Conservation (phyloP, 2,797 vertebrate species). For the Anableps anableps region DNA sequence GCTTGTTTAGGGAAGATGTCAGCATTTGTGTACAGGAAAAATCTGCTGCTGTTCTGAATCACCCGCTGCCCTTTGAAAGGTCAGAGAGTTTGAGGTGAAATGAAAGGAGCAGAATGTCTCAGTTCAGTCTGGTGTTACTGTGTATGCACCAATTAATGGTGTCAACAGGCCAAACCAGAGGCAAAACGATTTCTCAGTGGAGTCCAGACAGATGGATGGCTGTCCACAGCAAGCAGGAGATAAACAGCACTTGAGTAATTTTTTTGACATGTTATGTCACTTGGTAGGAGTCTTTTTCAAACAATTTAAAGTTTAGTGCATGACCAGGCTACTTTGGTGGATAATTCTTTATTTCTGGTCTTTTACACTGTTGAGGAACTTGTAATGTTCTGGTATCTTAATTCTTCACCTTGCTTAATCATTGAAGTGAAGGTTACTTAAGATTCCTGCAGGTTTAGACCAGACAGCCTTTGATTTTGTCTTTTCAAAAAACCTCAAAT, state of each 20-base stretch:
- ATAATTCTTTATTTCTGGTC: slow-evolving; percentile 54
- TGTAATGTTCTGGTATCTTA: slow-evolving; percentile 67
- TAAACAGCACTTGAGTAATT: slow-evolving; percentile 52
- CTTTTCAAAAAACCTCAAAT: slow-evolving; percentile 14
- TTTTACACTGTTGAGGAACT: slow-evolving; percentile 46
- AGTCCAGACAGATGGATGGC: slow-evolving; percentile 22
- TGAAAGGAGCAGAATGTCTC: slow-evolving; percentile 29
- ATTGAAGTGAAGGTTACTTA: slow-evolving; percentile 46
- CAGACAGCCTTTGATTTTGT: slow-evolving; percentile 12
- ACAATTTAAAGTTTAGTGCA: slow-evolving; percentile 40
- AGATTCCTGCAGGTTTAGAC: slow-evolving; percentile 40
- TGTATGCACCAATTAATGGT: slow-evolving; percentile 35
- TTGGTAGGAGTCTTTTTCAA: slow-evolving; percentile 43
- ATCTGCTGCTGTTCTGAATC: slow-evolving; percentile 4
- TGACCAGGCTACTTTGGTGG: slow-evolving; percentile 31
- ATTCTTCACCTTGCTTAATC: slow-evolving; percentile 56
- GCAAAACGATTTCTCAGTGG: slow-evolving; percentile 16
- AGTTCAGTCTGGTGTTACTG: slow-evolving; percentile 39
- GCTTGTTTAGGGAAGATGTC: slow-evolving; percentile 47
- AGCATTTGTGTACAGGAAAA: slow-evolving; percentile 14
- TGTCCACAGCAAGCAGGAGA: slow-evolving; percentile 62
- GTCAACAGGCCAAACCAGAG: slow-evolving; percentile 39
- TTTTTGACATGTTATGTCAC: slow-evolving; percentile 31
- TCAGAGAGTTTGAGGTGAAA: slow-evolving; percentile 56
- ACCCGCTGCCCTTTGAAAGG: slow-evolving; percentile 24